A percentile compares a stretch with the other conserved stretches of the same genome.
Conservation (phyloP, 2,113 vertebrate species). For the Theropithecus gelada region DNA sequence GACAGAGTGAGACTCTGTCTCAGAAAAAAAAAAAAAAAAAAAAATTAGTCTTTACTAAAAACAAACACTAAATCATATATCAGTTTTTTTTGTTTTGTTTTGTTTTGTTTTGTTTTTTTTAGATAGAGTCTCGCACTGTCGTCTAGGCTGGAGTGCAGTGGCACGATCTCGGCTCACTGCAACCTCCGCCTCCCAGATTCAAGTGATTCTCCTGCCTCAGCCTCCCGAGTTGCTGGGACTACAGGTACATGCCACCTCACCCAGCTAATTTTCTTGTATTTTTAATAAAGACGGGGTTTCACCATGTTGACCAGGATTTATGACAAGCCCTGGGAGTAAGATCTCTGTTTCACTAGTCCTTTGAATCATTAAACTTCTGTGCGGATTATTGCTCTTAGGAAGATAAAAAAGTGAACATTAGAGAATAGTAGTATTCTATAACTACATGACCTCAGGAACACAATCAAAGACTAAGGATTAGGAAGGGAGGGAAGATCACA, state of each 20-base stretch:
- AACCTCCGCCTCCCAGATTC: too few species aligned
- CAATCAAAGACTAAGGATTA: neutral
- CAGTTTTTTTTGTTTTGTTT: too few species aligned
- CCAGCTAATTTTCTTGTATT: too few species aligned
- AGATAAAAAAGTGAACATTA: neutral
- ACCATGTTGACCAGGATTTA: neutral
- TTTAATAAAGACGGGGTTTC: too few species aligned
- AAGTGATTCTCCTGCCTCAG: too few species aligned
- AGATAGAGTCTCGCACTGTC: too few species aligned
- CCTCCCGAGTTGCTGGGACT: too few species aligned
- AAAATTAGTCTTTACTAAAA: neutral
- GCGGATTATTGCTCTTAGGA: neutral
- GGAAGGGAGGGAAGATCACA: neutral
- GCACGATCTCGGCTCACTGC: too few species aligned
- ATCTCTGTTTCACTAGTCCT: neutral
- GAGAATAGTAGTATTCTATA: neutral
- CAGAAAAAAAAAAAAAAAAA: neutral
- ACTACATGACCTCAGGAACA: neutral
- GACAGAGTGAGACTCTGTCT: too few species aligned
- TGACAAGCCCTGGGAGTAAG: neutral
- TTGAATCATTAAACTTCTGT: neutral
- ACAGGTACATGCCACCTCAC: too few species aligned
- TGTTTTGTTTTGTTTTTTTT: too few species aligned
- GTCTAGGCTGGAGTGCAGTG: too few species aligned
- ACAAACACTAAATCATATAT: neutral